Percentiles rank a stretch among this genome's conserved stretches.
Conservation (phyloP, 2,888 invertebrate genomes). For the Lumbricus terrestris region DNA sequence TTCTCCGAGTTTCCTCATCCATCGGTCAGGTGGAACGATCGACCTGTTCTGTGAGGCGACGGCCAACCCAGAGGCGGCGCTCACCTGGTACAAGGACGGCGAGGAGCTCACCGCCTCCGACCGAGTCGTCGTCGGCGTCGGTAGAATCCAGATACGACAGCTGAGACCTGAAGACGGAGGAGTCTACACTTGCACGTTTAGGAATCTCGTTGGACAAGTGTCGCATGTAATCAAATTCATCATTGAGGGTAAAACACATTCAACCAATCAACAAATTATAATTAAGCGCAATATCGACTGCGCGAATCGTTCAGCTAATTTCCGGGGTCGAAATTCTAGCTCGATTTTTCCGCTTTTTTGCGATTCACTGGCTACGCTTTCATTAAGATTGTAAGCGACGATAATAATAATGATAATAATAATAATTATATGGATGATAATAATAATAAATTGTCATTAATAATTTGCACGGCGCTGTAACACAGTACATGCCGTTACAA, state of each 20-base stretch:
- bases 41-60: conserved; percentile 94
- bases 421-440: no score
- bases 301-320: background rate
- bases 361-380: no score
- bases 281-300: background rate
- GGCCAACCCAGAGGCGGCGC: conserved; percentile 88
- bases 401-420: no score
- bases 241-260: conserved; percentile 43
- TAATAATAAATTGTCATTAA: no score
- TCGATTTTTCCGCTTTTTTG: no score
- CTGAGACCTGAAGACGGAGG: conserved; percentile 86
- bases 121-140: conserved; percentile 29
- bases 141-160: conserved; percentile 70
- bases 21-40: conserved; percentile 77
- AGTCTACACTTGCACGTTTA: conserved; percentile 27
- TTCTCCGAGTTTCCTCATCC: conserved; percentile 38
- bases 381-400: no score
- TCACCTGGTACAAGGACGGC: conserved; percentile 84
- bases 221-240: conserved; percentile 24
- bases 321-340: background rate
- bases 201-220: conserved; percentile 25
- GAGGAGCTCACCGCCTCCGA: conserved; percentile 27
- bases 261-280: background rate
- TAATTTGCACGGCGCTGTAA: no score
- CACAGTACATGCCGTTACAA: no score